phyloP scores from a whole-genome alignment of 2,888 invertebrate species.

The Tinea semifulvella region DNA sequence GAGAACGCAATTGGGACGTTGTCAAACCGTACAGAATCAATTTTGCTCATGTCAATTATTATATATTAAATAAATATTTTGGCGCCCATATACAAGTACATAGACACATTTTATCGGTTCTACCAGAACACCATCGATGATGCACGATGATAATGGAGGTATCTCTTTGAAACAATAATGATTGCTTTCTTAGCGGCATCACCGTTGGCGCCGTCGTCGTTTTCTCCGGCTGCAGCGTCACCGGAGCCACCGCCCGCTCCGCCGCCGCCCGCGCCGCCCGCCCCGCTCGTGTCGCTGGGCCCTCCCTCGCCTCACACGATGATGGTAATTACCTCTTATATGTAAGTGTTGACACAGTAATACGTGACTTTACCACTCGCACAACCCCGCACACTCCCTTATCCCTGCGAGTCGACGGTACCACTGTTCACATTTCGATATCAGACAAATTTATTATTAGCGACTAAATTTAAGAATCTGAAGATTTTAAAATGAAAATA shows the following conservation, averaged over 20 bases:
- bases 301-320: conserved; percentile 60
- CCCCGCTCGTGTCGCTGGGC: conserved; percentile 39
- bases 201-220: conserved; percentile 68
- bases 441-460: not conserved
- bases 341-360: conserved; percentile 67
- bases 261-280: conserved; percentile 54
- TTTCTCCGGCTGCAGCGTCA: conserved; percentile 64
- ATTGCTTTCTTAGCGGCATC: conserved; percentile 68
- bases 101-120: no score
- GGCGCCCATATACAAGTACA: no score
- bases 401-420: conserved; percentile 3
- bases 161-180: no score
- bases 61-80: no score
- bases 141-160: no score
- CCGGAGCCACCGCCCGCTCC: conserved; percentile 70
- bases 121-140: no score
- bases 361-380: conserved; percentile 60
- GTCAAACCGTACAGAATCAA: no score
- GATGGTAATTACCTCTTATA: conserved; percentile 68
- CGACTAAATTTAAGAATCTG: no score
- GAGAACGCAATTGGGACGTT: no score
- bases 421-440: not conserved
- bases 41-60: no score
- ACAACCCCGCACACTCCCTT: conserved; percentile 43
- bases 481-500: no score